Evolutionary conservation across 2,888 invertebrate species (phyloP).

Genomic region (Metopia argyrocephala): DNA sequence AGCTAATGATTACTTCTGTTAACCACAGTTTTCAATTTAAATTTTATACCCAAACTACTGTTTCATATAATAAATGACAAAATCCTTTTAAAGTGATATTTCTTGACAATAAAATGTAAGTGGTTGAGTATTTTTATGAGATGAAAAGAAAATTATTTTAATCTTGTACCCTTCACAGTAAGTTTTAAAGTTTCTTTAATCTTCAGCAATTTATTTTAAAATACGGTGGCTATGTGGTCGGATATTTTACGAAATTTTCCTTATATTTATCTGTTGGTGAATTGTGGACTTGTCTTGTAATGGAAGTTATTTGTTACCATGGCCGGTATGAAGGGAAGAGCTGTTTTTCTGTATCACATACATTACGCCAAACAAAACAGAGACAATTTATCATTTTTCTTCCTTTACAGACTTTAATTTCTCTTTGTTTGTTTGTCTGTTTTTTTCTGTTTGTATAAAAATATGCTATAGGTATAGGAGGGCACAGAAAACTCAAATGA

Average conservation of each 20-base stretch:
- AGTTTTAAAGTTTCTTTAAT: neutral
- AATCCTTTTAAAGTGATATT: no score
- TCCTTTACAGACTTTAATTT: constrained; percentile 24
- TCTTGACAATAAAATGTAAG: no score
- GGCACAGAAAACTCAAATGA: neutral
- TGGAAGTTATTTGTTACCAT: constrained; percentile 3
- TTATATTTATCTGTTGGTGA: no score
- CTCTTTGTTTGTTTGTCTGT: constrained; percentile 11
- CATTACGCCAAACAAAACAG: constrained; percentile 2
- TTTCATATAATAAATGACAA: no score
- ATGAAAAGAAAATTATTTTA: neutral
- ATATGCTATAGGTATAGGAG: no score
- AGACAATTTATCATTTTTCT: constrained; percentile 47
- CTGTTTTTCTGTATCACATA: neutral
- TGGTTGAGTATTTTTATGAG: neutral
- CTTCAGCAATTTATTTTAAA: neutral
- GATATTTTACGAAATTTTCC: no score
- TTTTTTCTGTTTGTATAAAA: neutral
- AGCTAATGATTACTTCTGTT: no score
- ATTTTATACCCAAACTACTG: no score
- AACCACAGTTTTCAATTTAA: no score
- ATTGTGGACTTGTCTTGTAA: constrained; percentile 13
- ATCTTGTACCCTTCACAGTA: neutral
- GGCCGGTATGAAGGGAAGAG: neutral
- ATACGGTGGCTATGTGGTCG: neutral